These are phyloP conservation scores for Athene noctua DNA, from an alignment of 2,113 vertebrate species.

Conservation along the genomic window DNA sequence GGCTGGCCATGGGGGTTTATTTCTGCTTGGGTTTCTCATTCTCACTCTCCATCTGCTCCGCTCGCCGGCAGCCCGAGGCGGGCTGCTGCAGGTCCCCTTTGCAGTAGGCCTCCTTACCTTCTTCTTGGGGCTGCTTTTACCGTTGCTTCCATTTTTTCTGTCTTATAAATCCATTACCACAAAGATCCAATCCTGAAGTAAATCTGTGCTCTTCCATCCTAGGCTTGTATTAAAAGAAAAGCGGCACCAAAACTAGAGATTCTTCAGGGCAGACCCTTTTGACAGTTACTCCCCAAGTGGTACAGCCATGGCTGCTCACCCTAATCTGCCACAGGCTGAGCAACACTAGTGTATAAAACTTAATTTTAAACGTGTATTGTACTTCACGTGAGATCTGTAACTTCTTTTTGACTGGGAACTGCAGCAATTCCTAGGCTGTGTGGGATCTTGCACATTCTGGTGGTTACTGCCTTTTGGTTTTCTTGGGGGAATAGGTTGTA, in stretches of 20 bases:
- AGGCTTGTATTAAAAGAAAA: background rate
- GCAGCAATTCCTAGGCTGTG: too few species aligned
- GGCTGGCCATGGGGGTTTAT: accelerated
- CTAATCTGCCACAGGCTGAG: background rate
- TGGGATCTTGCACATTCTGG: background rate
- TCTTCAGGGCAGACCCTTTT: background rate
- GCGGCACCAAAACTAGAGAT: background rate
- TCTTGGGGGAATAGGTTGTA: background rate
- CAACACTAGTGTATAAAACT: accelerated
- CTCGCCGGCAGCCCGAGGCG: accelerated
- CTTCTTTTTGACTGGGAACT: background rate
- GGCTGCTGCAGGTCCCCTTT: too few species aligned
- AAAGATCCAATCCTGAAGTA: accelerated
- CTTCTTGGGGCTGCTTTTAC: background rate
- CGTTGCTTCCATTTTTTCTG: background rate
- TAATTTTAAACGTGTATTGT: background rate
- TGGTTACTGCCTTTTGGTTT: background rate
- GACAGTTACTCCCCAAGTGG: background rate
- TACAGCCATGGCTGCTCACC: background rate
- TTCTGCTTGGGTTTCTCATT: too few species aligned
- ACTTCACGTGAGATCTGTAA: accelerated
- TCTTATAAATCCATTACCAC: accelerated
- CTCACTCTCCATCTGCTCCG: accelerated
- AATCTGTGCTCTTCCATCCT: accelerated
- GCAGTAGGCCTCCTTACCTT: accelerated